Conservation (phyloP, 1,140 invertebrate genomes). For the Dendroctonus ponderosae region DNA sequence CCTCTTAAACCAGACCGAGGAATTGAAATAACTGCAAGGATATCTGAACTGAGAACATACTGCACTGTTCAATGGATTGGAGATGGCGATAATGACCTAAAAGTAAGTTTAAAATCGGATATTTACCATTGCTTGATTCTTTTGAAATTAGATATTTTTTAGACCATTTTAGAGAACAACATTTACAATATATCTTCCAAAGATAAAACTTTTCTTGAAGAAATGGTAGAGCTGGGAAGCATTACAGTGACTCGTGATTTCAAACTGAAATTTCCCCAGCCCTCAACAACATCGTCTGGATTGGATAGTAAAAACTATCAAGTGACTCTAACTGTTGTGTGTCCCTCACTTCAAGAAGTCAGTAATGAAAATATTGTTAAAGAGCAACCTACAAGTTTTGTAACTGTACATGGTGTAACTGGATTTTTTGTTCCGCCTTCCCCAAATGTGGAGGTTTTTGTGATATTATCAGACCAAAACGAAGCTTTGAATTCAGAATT, state of each 20-base stretch:
- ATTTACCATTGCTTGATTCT: too few species aligned
- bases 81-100: too few species aligned
- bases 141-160: too few species aligned
- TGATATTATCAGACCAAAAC: conserved; percentile 7
- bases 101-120: too few species aligned
- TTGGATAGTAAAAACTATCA: conserved; percentile 16
- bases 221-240: conserved; percentile 31
- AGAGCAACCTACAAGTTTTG: conserved; percentile 7
- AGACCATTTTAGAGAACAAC: too few species aligned
- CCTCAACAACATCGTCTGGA: conserved; percentile 25
- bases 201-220: conserved; percentile 32
- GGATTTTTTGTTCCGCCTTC: conserved; percentile 3
- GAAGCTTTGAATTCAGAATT: conserved; percentile 1
- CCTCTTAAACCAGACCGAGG: conserved; percentile 22
- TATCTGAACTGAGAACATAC: conserved; percentile 25
- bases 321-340: conserved; percentile 24
- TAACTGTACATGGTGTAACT: conserved; percentile 1
- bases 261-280: conserved; percentile 27
- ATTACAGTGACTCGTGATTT: conserved; percentile 21
- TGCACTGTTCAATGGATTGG: conserved; percentile 32
- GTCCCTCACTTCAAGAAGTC: conserved; percentile 18
- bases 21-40: conserved; percentile 21
- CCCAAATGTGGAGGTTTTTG: neutral
- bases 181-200: conserved; percentile 29
- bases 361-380: conserved; percentile 17